Evolutionary conservation across 2,888 invertebrate genomes (phyloP).

Genomic region (Marasmarcha lunaedactyla): DNA sequence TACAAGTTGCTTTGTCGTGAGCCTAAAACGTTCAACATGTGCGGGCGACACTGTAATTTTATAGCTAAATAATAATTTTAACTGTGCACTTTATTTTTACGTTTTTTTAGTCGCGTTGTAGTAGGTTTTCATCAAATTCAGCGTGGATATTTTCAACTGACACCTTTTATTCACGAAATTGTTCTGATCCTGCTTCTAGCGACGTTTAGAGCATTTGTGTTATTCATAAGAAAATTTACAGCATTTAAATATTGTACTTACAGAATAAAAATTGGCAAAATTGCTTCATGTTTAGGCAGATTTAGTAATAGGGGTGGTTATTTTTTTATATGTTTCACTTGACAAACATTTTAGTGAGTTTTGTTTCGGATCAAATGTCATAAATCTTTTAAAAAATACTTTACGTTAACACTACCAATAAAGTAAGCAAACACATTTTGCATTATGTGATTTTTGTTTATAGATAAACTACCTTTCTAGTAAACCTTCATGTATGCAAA

Average conservation of each 20-base stretch:
- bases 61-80: conserved; percentile 5
- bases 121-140: conserved; percentile 58
- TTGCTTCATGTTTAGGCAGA: too few relatives aligned
- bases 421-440: too few relatives aligned
- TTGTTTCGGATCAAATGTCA: conserved; percentile 7
- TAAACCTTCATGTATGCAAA: too few relatives aligned
- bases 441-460: too few relatives aligned
- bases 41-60: background rate
- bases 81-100: conserved; percentile 43
- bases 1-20: background rate
- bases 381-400: too few relatives aligned
- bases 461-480: too few relatives aligned
- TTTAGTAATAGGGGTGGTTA: background rate
- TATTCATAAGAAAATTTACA: conserved; percentile 15
- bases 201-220: conserved; percentile 42
- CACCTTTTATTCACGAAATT: conserved; percentile 41
- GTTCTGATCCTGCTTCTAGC: conserved; percentile 46
- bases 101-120: conserved; percentile 51
- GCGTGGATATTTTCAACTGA: conserved; percentile 46
- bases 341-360: conserved; percentile 14
- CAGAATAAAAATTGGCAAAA: too few relatives aligned
- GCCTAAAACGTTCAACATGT: background rate
- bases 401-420: too few relatives aligned
- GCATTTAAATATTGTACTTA: conserved; percentile 1
- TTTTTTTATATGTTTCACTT: conserved; percentile 11